Percentiles rank a stretch among this genome's conserved stretches.
Conservation (phyloP, 64 coral and sea anemone genomes). For the Cladopsammia gracilis region DNA sequence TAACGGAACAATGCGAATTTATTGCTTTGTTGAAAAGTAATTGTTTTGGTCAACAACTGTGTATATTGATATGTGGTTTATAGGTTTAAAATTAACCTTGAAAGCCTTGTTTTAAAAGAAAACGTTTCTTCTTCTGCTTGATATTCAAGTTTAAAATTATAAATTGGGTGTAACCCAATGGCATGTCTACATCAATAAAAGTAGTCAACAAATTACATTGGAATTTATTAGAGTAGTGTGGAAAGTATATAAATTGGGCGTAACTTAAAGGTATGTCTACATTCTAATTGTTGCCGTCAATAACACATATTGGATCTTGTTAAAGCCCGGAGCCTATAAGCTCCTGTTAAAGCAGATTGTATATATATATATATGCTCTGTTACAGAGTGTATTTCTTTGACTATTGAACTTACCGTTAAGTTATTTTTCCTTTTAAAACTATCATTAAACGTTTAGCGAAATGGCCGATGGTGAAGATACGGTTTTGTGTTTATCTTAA, state of each 20-base stretch:
- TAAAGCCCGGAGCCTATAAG: not conserved
- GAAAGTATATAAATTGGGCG: not conserved
- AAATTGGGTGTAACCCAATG: not conserved
- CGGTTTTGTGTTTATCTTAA: not conserved
- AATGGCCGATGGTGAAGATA: not conserved
- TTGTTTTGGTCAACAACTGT: not conserved
- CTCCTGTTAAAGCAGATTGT: too few relatives aligned
- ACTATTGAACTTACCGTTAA: not conserved
- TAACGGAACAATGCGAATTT: not conserved
- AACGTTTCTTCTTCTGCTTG: conserved; percentile 12
- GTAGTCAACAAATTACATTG: too few relatives aligned
- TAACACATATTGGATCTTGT: not conserved
- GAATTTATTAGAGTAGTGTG: not conserved
- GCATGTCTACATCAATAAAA: too few relatives aligned
- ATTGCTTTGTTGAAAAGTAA: not conserved
- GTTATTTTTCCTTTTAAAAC: not conserved
- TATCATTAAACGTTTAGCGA: not conserved
- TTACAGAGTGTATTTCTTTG: too few relatives aligned
- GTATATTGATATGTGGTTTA: not conserved
- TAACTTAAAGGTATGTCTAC: not conserved
- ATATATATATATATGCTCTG: too few relatives aligned
- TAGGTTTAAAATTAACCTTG: too few relatives aligned
- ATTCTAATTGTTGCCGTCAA: not conserved
- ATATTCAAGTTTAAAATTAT: too few relatives aligned
- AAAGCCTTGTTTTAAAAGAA: not conserved